Evolutionary conservation across 2,888 invertebrate genomes (phyloP).

Genomic region (Habroteleia sp.): DNA sequence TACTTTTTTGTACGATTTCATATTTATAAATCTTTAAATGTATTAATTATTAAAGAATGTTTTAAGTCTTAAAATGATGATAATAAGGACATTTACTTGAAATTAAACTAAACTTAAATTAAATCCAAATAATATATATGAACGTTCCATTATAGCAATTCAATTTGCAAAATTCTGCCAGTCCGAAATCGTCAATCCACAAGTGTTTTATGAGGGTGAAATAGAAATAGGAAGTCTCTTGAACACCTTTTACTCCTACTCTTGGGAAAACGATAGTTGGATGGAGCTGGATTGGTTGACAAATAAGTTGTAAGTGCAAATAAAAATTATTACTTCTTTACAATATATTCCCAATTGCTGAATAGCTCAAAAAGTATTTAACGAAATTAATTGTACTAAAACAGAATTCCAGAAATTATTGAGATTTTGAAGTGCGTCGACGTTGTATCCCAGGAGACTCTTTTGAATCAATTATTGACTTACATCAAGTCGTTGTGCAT

Average conservation of each 20-base stretch:
- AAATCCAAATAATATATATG: not conserved
- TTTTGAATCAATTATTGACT: conserved; percentile 82
- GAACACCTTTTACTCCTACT: conserved; percentile 82
- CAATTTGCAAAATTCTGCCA: conserved; percentile 81
- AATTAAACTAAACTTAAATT: no score
- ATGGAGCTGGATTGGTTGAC: conserved; percentile 87
- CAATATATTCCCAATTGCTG: no score
- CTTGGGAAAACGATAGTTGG: conserved; percentile 84
- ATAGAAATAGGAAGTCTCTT: conserved; percentile 84
- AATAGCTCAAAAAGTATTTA: no score
- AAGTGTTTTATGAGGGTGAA: conserved; percentile 84
- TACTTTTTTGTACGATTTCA: no score
- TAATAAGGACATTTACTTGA: no score
- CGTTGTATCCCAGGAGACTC: conserved; percentile 81
- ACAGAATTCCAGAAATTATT: conserved; percentile 84
- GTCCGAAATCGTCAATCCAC: conserved; percentile 83
- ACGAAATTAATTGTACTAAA: conserved; percentile 3
- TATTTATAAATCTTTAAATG: no score
- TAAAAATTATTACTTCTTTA: not conserved
- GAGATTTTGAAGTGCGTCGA: conserved; percentile 83
- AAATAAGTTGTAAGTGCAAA: conserved; percentile 84
- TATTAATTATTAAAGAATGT: no score
- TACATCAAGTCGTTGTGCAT: conserved; percentile 84
- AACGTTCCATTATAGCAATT: conserved; percentile 79
- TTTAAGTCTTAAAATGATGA: no score